Base-by-base conservation (phyloP, 2,888 invertebrate species). In the Dione juno region DNA sequence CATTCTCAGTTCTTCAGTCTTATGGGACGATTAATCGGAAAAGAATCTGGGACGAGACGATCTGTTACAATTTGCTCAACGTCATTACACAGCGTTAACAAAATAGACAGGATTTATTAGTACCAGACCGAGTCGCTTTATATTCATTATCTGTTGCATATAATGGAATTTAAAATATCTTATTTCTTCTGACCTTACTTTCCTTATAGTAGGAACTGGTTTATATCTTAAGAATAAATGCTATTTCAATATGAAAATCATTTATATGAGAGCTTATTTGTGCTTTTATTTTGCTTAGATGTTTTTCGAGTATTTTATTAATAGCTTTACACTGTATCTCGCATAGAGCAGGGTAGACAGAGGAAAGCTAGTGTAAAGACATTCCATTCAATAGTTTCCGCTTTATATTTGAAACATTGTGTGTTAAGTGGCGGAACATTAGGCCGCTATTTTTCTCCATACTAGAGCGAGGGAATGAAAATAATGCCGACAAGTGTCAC, bases 1-100 rank as follows among this genome's bases (percentile, higher is more conserved):
- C 13, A 35, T 53, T 28, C 3, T 3, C 2, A 28, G 28, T 28
- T 53, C 5, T 2, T 3, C 2, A 28, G 28, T 28, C 28, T 28
- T 28, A 28, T 28, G 28, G 28, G 5, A 3, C 3, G 28, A 28
- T 28, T 28, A 28, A 11, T 16, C 16, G 43, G n/a, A 14, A 59
- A 59, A 43, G 43, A 43, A 59, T 43, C 10, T n/a, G 43, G 59
- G 11, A 59, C 59, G 59, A 43, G 21, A 43, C 59, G 59, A 59
- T 59, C 43, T 7, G 28, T 61, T 61, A 45, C 61, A 61, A 61
- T 61, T 61, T 45, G 28, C 28, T 61, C 45, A 61, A 61, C n/a
- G 10, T 45, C 45, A 45, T 61, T 61, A 45, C 21, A 7, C 45
- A 35, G 45, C 59, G 59, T 59, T 59, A 59, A n/a, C 59, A 13